These are phyloP conservation scores for Sebastes itinus DNA, from an alignment of 2,797 vertebrate genomes.

Conservation along the genomic window DNA sequence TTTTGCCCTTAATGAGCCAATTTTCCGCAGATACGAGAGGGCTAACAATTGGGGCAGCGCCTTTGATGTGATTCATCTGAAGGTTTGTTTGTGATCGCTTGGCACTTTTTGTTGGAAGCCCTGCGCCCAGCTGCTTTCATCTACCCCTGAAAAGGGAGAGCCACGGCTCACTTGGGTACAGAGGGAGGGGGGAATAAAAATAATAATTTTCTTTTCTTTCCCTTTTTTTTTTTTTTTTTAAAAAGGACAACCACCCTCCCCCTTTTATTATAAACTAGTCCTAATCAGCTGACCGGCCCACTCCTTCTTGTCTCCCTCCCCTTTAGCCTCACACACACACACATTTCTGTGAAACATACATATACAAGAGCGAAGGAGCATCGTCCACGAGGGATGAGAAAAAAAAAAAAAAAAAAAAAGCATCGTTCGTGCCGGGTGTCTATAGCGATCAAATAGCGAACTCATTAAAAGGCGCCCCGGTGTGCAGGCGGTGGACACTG, in stretches of 20 bases:
- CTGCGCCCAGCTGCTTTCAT: slow-evolving; percentile 85
- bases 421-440: slow-evolving; percentile 71
- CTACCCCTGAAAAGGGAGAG: slow-evolving; percentile 83
- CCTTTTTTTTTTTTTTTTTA: slow-evolving; percentile 42
- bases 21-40: slow-evolving; percentile 86
- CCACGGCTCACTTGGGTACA: slow-evolving; percentile 76
- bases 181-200: slow-evolving; percentile 65
- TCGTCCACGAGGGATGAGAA: slow-evolving; percentile 55
- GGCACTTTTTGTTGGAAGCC: slow-evolving; percentile 86
- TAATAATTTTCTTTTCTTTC: slow-evolving; percentile 76
- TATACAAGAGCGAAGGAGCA: slow-evolving; percentile 49
- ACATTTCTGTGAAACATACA: slow-evolving; percentile 54
- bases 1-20: slow-evolving; percentile 90
- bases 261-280: slow-evolving; percentile 69
- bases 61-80: slow-evolving; percentile 90
- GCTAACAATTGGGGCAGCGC: slow-evolving; percentile 84
- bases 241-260: slow-evolving; percentile 62
- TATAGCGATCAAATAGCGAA: slow-evolving; percentile 84
- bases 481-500: slow-evolving; percentile 76
- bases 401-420: slow-evolving; percentile 74
- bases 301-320: slow-evolving; percentile 52
- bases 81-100: slow-evolving; percentile 85
- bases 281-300: slow-evolving; percentile 81
- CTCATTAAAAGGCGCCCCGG: slow-evolving; percentile 84
- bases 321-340: neutral